Base-by-base conservation (phyloP, 2,797 vertebrate species). In the Tinamus major region DNA sequence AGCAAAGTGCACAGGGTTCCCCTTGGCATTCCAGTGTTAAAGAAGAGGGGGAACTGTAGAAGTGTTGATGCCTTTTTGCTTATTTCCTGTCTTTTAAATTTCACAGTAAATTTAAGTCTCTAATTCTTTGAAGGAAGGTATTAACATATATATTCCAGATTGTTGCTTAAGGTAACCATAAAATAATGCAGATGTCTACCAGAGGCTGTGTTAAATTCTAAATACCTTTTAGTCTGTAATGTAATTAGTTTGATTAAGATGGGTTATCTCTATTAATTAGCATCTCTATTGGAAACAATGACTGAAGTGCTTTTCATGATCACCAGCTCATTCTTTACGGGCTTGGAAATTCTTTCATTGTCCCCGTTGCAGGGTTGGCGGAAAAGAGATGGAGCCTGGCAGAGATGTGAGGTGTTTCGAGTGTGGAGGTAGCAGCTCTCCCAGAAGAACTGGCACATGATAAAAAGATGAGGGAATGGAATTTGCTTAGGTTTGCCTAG, bases 161-260 rank as follows among this genome's bases (percentile, higher is more conserved):
- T 70, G 18, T 74, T 92, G 55, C 42, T 33, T 65, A 29, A 81
- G 68, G 79, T 87, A 85, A 84, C 85, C 21, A 3, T 64, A 65
- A 68, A 79, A 48, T 64, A 59, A 39, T 26, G 31, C 44, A 69
- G 94, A 55, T 74, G 39, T 0, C 0, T 85, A 71, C 7, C 63
- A 71, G 90, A 91, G 90, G 44, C 81, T 83, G 83, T 90, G 83
- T 49, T 67, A 63, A 70, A 81, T 64, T 81, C 82, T 82, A 49
- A 80, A 79, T 79, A 94, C 87, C 80, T 87, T 12, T 90, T 96
- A 95, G 95, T 95, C 96, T 96, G 91, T 41, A 88, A 21, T 91
- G 91, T 96, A 95, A 96, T 96, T 96, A 95, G 85, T 92, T 79
- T 95, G 94, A 95, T 94, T 95, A 95, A 95, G 85, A 84, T 68